Conservation (phyloP, 1,140 invertebrate genomes). For the Drosophila navojoa region DNA sequence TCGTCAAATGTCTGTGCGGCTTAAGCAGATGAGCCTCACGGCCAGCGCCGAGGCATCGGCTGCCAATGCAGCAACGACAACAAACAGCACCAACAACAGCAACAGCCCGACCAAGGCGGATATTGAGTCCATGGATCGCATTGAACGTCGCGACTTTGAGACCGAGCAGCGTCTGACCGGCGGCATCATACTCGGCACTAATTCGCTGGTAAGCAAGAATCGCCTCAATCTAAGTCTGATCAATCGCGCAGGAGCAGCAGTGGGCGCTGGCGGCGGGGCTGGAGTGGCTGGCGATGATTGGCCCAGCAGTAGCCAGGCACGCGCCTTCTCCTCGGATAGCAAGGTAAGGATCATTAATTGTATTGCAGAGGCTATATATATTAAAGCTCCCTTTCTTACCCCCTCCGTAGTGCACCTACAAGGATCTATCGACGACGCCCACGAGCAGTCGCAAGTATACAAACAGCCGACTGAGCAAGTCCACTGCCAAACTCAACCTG, state of each 20-base stretch:
- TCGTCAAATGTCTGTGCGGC: constrained; percentile 76
- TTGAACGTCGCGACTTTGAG: constrained; percentile 82
- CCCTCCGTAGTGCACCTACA: constrained; percentile 66
- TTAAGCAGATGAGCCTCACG: constrained; percentile 78
- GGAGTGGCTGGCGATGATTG: constrained; percentile 54
- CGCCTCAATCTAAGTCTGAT: constrained; percentile 81
- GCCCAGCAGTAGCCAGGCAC: constrained; percentile 73
- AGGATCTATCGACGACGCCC: constrained; percentile 75
- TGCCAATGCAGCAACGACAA: constrained; percentile 41
- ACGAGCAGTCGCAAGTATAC: constrained; percentile 78
- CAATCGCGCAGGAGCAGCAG: constrained; percentile 41
- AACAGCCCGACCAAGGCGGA: constrained; percentile 51
- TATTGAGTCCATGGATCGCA: constrained; percentile 80
- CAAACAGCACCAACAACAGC: constrained; percentile 13
- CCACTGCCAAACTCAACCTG: constrained; percentile 82
- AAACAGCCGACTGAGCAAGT: constrained; percentile 78
- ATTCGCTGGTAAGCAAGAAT: constrained; percentile 67
- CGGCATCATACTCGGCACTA: constrained; percentile 72
- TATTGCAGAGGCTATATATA: neutral
- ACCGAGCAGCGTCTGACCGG: constrained; percentile 77
- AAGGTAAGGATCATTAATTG: constrained; percentile 48
- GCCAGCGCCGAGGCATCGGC: constrained; percentile 49
- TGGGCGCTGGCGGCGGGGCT: neutral
- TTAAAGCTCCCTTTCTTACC: neutral
- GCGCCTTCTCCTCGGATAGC: constrained; percentile 77